Percentiles rank a stretch among this genome's conserved stretches.
These are phyloP conservation scores for Pyrocoelia pectoralis DNA, from an alignment of 2,888 invertebrate genomes.

Conservation along the genomic window DNA sequence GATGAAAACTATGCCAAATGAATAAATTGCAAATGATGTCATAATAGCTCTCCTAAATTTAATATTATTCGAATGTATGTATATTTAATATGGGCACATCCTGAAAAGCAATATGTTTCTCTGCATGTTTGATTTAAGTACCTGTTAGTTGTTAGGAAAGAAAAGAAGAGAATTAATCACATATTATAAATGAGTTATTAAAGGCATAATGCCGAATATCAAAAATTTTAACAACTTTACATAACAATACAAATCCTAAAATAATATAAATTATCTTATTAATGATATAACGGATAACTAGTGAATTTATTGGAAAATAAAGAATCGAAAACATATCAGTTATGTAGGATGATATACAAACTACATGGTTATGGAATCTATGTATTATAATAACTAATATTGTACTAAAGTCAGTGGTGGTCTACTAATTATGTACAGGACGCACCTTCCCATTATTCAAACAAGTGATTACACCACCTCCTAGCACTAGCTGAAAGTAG, in stretches of 20 bases:
- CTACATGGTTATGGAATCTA: neutral
- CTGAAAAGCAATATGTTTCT: too few species aligned
- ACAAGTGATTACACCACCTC: neutral
- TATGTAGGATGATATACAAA: slow-evolving; percentile 4
- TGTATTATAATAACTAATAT: neutral
- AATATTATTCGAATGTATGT: too few species aligned
- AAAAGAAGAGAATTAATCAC: neutral
- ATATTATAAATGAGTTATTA: neutral
- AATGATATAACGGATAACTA: slow-evolving; percentile 1
- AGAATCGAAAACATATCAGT: slow-evolving; percentile 2
- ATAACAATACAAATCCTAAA: neutral
- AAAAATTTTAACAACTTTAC: neutral
- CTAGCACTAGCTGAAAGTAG: too few species aligned
- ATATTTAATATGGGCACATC: too few species aligned
- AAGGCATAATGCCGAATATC: neutral
- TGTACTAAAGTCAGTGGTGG: neutral
- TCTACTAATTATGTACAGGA: slow-evolving; percentile 7
- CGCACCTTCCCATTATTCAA: neutral
- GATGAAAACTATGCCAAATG: too few species aligned
- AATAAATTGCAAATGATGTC: too few species aligned
- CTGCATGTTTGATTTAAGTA: too few species aligned
- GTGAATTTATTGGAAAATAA: neutral
- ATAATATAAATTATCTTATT: slow-evolving; percentile 5
- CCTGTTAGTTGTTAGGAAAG: neutral
- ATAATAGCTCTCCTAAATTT: too few species aligned